These are phyloP conservation scores for Pygoscelis adeliae DNA, from an alignment of 2,113 vertebrate species.

Conservation along the genomic window DNA sequence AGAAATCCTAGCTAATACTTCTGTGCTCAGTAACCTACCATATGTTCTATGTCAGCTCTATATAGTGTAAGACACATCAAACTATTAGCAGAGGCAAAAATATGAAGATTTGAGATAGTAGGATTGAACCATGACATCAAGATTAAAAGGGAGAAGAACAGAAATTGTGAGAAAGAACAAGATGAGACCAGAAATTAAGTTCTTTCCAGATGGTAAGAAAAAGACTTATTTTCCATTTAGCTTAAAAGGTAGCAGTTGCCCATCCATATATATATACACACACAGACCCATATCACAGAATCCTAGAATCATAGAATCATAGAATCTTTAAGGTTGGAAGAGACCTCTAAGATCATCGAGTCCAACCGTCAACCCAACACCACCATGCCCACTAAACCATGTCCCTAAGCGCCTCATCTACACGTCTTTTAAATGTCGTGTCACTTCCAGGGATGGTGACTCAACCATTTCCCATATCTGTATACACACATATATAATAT, in stretches of 20 bases:
- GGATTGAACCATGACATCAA: slow-evolving; percentile 19
- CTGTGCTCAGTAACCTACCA: slow-evolving; percentile 15
- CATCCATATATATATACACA: not conserved
- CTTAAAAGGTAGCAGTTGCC: slow-evolving; percentile 22
- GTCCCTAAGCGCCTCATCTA: too few species aligned
- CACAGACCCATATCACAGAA: not conserved
- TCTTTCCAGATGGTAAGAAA: slow-evolving; percentile 15
- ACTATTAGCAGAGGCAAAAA: slow-evolving; percentile 35
- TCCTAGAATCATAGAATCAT: too few species aligned
- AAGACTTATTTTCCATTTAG: slow-evolving; percentile 26
- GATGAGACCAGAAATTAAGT: not conserved
- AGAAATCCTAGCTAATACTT: slow-evolving; percentile 3
- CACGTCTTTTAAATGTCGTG: too few species aligned
- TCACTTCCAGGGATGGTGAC: too few species aligned
- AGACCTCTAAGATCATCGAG: too few species aligned
- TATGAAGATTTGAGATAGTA: not conserved
- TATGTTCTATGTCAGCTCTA: not conserved
- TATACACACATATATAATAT: too few species aligned
- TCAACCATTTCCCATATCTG: not conserved
- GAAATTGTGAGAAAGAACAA: slow-evolving; percentile 30
- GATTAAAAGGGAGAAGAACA: slow-evolving; percentile 11
- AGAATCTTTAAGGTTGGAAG: too few species aligned
- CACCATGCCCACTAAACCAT: too few species aligned
- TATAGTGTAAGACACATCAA: not conserved
- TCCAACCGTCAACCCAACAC: too few species aligned